Conservation (phyloP, 2,888 invertebrate species). For the Timandra comae region DNA sequence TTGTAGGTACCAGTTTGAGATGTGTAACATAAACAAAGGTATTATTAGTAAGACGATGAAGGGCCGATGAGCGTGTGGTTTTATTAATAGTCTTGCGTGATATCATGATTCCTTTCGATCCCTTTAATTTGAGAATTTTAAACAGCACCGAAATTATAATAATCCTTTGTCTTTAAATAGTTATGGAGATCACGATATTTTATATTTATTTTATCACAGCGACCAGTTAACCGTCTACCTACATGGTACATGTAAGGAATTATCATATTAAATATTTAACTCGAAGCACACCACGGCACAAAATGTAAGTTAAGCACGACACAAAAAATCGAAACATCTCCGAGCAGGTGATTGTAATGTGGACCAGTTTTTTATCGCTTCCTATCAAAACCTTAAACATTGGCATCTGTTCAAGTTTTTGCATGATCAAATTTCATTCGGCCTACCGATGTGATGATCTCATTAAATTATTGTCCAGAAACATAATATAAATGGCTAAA, state of each 20-base stretch:
- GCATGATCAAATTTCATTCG: conserved; percentile 26
- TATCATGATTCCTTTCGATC: conserved; percentile 47
- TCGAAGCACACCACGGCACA: no score
- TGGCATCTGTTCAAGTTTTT: conserved; percentile 32
- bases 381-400: conserved; percentile 18
- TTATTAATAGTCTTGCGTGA: conserved; percentile 50
- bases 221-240: no score
- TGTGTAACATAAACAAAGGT: conserved; percentile 53
- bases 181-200: no score
- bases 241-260: no score
- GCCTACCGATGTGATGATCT: conserved; percentile 31
- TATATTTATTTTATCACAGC: no score
- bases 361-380: conserved; percentile 21
- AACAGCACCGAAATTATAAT: conserved; percentile 19
- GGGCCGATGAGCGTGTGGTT: conserved; percentile 39
- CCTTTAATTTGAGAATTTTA: conserved; percentile 50
- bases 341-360: conserved; percentile 20
- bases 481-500: conserved; percentile 20
- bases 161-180: background rate
- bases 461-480: conserved; percentile 29
- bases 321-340: conserved; percentile 13
- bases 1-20: conserved; percentile 30
- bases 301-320: conserved; percentile 10
- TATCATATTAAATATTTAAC: no score
- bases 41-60: conserved; percentile 44